A percentile compares a stretch with the other conserved stretches of the same genome.
Conservation (phyloP, 2,797 vertebrate species). For the Distichodus sexfasciatus region DNA sequence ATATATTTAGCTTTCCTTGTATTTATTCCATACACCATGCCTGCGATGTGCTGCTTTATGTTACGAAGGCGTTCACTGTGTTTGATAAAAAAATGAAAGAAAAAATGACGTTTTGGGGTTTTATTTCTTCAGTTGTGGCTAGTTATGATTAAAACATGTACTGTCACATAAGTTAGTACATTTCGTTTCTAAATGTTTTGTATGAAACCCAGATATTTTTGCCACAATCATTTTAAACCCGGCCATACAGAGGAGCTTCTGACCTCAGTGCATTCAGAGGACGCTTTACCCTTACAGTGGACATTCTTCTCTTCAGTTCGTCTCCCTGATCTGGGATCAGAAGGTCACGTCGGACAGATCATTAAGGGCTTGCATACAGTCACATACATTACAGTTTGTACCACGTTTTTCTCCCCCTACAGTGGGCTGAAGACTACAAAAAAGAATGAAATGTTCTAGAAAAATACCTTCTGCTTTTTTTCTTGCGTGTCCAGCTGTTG, state of each 20-base stretch:
- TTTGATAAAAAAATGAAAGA: slow-evolving; percentile 39
- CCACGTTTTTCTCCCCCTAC: neutral
- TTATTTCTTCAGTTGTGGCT: slow-evolving; percentile 59
- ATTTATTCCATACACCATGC: slow-evolving; percentile 87
- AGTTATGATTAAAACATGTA: slow-evolving; percentile 7
- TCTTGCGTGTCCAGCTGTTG: neutral
- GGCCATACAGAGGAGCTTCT: neutral
- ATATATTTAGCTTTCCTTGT: slow-evolving; percentile 63
- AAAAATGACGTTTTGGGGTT: slow-evolving; percentile 76
- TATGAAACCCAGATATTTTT: neutral
- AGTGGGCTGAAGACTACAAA: neutral
- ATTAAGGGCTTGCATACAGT: neutral
- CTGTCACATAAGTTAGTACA: slow-evolving; percentile 57
- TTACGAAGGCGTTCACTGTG: slow-evolving; percentile 84
- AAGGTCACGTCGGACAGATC: neutral
- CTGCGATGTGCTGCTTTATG: slow-evolving; percentile 90
- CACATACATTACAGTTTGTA: neutral
- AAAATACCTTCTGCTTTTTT: neutral
- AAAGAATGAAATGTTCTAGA: neutral
- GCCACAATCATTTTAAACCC: neutral
- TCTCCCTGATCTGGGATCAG: neutral
- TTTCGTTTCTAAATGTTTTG: slow-evolving; percentile 64
- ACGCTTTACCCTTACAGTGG: neutral
- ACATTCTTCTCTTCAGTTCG: neutral
- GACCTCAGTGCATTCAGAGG: neutral